Percentiles rank a stretch among this genome's conserved stretches.
These are phyloP conservation scores for Philonicus albiceps DNA, from an alignment of 2,888 invertebrate genomes.

Conservation along the genomic window DNA sequence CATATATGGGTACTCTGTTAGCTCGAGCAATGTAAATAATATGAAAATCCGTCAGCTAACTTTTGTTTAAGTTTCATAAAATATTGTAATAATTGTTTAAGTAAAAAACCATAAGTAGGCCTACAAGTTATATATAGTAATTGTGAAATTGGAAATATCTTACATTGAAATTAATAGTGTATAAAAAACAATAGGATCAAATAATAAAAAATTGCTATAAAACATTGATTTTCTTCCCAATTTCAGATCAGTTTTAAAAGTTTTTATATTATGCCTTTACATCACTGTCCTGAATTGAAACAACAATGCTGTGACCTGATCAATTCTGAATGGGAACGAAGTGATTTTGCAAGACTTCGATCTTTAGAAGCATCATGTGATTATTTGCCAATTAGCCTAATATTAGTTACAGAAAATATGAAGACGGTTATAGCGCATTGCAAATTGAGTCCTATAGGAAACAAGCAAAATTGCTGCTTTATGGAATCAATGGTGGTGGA, in stretches of 20 bases:
- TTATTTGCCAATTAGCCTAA: constrained; percentile 74
- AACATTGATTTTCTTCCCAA: background rate
- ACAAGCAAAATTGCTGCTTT: constrained; percentile 75
- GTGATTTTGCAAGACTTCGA: constrained; percentile 79
- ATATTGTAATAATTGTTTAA: no score
- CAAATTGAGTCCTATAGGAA: constrained; percentile 78
- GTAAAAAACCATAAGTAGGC: no score
- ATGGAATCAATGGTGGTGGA: constrained; percentile 84
- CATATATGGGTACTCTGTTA: no score
- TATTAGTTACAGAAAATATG: constrained; percentile 68
- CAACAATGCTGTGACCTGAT: constrained; percentile 77
- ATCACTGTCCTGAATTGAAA: constrained; percentile 75
- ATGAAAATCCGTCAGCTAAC: no score
- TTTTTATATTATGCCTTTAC: constrained; percentile 72
- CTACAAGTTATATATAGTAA: no score
- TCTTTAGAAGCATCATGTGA: constrained; percentile 78
- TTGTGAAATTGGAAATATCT: no score
- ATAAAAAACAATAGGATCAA: background rate
- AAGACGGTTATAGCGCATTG: constrained; percentile 77
- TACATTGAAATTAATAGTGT: background rate
- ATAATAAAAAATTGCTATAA: background rate
- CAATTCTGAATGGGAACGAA: constrained; percentile 88
- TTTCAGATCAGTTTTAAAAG: background rate
- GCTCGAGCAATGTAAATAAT: no score
- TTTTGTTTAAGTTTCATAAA: no score